A percentile compares a stretch with the other conserved stretches of the same genome.
Conservation (phyloP, 2,113 vertebrate genomes). For the Oncorhynchus kisutch region DNA sequence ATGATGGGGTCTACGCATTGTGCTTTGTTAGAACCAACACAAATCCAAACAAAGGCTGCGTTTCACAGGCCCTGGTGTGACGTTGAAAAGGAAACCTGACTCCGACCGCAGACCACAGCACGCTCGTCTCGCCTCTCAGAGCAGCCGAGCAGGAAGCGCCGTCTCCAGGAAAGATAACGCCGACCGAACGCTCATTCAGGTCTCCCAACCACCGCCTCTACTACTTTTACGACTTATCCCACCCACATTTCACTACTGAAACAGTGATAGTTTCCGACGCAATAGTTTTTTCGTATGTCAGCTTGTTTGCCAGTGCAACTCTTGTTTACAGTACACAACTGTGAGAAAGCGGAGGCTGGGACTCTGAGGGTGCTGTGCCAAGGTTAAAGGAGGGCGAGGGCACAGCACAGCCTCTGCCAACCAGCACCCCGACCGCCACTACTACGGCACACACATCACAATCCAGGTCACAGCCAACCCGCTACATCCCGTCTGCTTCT, state of each 20-base stretch:
- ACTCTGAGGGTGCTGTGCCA: neutral
- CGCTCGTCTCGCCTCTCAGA: neutral
- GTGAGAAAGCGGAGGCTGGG: neutral
- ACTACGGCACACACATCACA: neutral
- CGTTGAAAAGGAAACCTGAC: conserved; percentile 10
- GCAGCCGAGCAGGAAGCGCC: conserved; percentile 10
- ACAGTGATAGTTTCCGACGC: neutral
- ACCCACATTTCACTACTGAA: neutral
- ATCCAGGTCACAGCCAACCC: conserved; percentile 12
- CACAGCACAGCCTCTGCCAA: neutral
- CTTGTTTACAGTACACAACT: neutral
- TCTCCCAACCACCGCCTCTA: neutral
- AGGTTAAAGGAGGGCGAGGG: conserved; percentile 2
- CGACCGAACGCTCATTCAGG: too few relatives aligned
- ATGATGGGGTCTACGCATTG: neutral
- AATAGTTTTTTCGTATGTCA: neutral
- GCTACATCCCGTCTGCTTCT: neutral
- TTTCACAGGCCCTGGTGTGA: conserved; percentile 12
- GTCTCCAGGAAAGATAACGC: neutral
- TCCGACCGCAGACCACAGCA: conserved; percentile 19
- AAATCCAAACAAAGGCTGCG: conserved; percentile 11
- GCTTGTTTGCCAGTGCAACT: neutral
- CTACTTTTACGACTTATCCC: neutral
- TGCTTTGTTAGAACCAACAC: neutral
- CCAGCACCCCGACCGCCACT: neutral